These are phyloP conservation scores for Amphimallon solstitiale DNA, from an alignment of 2,888 invertebrate genomes.

Conservation along the genomic window DNA sequence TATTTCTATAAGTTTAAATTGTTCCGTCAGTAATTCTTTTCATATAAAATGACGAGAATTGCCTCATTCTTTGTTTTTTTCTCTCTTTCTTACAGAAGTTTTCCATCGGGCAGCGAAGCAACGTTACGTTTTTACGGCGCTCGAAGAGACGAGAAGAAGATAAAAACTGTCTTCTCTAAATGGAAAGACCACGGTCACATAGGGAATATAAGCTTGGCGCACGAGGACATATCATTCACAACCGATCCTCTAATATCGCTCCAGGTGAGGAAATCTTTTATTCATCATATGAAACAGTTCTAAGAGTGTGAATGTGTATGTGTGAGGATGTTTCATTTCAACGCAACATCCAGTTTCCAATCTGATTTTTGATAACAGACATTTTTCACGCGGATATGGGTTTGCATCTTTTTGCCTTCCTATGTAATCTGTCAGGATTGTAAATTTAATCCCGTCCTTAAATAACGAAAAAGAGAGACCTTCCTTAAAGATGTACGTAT, in stretches of 20 bases:
- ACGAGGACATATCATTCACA: slow-evolving; percentile 75
- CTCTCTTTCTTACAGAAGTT: slow-evolving; percentile 49
- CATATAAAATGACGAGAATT: slow-evolving; percentile 28
- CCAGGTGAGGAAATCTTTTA: slow-evolving; percentile 67
- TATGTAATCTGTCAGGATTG: neutral
- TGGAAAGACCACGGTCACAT: slow-evolving; percentile 71
- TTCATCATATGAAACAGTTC: slow-evolving; percentile 32
- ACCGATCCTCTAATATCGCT: slow-evolving; percentile 77
- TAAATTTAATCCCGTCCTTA: slow-evolving; percentile 3
- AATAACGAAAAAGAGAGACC: neutral
- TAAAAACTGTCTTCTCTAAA: slow-evolving; percentile 67
- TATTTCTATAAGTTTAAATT: too few species aligned
- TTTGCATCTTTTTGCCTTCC: neutral
- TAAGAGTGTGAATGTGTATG: slow-evolving; percentile 2
- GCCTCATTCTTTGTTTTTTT: slow-evolving; percentile 12
- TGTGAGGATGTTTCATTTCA: slow-evolving; percentile 24
- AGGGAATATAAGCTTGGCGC: slow-evolving; percentile 70
- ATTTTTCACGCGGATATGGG: slow-evolving; percentile 14
- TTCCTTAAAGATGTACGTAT: too few species aligned
- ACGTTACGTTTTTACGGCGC: slow-evolving; percentile 67
- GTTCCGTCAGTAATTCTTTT: neutral
- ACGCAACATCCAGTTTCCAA: slow-evolving; percentile 18
- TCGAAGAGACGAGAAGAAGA: slow-evolving; percentile 66
- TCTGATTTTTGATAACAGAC: slow-evolving; percentile 23
- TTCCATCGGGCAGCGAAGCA: slow-evolving; percentile 64